Evolutionary conservation across 2,113 vertebrate species (phyloP).

Genomic region (Ciconia maguari): DNA sequence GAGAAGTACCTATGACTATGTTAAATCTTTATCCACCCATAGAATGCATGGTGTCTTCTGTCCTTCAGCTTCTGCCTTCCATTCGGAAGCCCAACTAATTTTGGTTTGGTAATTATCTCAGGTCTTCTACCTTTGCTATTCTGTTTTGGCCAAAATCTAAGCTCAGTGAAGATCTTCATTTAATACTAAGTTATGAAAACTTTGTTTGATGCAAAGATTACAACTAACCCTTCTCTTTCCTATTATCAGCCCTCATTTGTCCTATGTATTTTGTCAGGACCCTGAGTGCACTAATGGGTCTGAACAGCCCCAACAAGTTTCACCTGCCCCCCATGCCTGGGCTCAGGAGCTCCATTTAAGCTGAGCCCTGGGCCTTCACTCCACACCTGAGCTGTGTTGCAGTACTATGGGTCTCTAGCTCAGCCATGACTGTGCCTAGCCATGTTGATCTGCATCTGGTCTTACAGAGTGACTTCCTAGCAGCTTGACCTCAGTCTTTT

Average conservation of each 20-base stretch:
- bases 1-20: not conserved
- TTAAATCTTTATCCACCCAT: not conserved
- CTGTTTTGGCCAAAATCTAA: not conserved
- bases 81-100: not conserved
- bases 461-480: not conserved
- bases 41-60: not conserved
- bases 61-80: not conserved
- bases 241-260: not conserved
- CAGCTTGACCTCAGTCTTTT: not conserved
- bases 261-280: not conserved
- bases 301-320: not conserved
- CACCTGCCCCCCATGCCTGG: not conserved
- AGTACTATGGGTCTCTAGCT: not conserved
- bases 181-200: not conserved
- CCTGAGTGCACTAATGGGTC: not conserved
- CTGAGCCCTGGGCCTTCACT: not conserved
- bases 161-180: not conserved
- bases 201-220: not conserved
- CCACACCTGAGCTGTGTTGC: not conserved
- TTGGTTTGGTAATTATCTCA: not conserved
- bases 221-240: not conserved
- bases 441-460: not conserved
- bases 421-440: not conserved
- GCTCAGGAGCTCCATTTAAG: not conserved
- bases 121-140: not conserved